These are phyloP conservation scores for Drosophila siamana DNA, from an alignment of 2,888 invertebrate genomes.

Conservation along the genomic window DNA sequence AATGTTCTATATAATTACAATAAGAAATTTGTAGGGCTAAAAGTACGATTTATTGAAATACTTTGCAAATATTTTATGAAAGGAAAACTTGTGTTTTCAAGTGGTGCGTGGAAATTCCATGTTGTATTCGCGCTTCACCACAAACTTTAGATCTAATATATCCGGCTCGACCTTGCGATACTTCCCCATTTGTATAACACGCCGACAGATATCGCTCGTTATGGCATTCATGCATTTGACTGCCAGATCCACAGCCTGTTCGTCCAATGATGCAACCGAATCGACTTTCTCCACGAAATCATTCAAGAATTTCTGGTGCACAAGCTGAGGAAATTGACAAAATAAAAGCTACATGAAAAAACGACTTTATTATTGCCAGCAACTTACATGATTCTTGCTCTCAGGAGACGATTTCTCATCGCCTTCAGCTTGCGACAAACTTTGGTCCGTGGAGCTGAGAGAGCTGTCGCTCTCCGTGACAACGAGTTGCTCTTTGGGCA, in stretches of 20 bases:
- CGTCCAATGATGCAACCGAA: background rate
- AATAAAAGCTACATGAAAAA: background rate
- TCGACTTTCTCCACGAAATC: background rate
- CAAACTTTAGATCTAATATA: background rate
- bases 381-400: background rate
- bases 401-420: background rate
- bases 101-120: background rate
- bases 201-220: background rate
- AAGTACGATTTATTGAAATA: no score
- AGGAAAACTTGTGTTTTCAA: no score
- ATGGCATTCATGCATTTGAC: background rate
- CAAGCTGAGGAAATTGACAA: background rate
- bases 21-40: no score
- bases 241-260: background rate
- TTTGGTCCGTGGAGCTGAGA: background rate
- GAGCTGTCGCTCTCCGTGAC: background rate
- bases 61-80: no score
- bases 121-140: background rate
- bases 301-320: background rate
- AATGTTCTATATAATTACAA: no score
- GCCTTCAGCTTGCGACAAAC: background rate
- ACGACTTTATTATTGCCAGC: background rate
- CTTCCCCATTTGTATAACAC: background rate
- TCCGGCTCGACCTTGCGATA: background rate
- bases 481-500: background rate